Percentiles rank a stretch among this genome's conserved stretches.
Evolutionary conservation across 2,113 vertebrate species (phyloP).

Genomic region (Rhinolophus ferrumequinum): DNA sequence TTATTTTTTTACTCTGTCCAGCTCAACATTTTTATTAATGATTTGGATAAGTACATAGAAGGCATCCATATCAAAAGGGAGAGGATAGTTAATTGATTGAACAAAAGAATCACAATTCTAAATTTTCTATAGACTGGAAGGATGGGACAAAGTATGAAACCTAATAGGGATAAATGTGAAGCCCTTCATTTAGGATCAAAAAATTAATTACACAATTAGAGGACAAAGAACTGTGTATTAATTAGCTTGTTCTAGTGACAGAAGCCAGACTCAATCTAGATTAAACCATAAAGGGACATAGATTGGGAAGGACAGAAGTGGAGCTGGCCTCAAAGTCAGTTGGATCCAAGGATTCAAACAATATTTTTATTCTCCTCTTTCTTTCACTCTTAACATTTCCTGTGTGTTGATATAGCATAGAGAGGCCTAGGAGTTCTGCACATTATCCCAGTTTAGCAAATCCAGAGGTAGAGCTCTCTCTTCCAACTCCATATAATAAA

Average conservation of each 20-base stretch:
- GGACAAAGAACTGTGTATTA: background rate
- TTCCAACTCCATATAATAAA: background rate
- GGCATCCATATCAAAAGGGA: background rate
- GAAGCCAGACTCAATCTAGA: slow-evolving; percentile 8
- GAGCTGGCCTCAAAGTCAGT: background rate
- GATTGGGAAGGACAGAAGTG: background rate
- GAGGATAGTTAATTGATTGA: background rate
- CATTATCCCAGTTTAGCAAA: background rate
- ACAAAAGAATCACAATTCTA: background rate
- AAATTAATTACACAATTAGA: background rate
- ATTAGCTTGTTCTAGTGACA: background rate
- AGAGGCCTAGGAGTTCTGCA: background rate
- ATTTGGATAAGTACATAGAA: background rate
- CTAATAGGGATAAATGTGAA: background rate
- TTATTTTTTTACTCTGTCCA: background rate
- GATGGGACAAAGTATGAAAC: background rate
- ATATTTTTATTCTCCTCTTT: background rate
- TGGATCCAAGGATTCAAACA: background rate
- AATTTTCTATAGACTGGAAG: background rate
- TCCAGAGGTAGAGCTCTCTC: background rate
- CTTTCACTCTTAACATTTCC: background rate
- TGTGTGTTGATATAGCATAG: background rate
- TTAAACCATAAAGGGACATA: background rate
- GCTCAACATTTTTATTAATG: slow-evolving; percentile 23
- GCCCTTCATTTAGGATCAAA: background rate